Percentiles rank a stretch among this genome's conserved stretches.
Evolutionary conservation across 2,888 invertebrate species (phyloP).

Genomic region (Torymus texanus): DNA sequence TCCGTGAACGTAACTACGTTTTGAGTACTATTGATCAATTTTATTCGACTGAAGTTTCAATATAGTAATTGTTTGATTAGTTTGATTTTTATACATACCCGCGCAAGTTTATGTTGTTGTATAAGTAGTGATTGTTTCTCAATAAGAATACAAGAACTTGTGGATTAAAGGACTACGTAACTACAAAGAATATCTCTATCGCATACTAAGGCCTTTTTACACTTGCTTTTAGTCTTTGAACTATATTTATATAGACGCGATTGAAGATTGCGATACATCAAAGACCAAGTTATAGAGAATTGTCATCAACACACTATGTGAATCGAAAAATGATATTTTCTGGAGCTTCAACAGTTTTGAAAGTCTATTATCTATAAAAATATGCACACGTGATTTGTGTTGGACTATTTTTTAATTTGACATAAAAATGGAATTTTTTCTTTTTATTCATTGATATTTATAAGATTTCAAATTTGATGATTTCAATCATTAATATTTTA

Average conservation of each 20-base stretch:
- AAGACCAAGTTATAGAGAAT: constrained; percentile 6
- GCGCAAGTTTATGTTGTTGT: constrained; percentile 13
- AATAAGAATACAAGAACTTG: constrained; percentile 21
- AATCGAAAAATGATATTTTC: not conserved
- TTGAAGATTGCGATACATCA: constrained; percentile 12
- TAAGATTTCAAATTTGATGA: not conserved
- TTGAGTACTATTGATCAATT: not conserved
- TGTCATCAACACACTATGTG: no score
- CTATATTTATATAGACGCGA: constrained; percentile 8
- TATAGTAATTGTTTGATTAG: no score
- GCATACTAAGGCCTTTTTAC: constrained; percentile 45
- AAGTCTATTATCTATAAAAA: constrained; percentile 16
- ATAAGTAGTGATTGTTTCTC: constrained; percentile 17
- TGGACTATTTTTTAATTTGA: constrained; percentile 12
- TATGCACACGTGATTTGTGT: constrained; percentile 10
- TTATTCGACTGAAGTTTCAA: not conserved
- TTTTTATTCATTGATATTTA: not conserved
- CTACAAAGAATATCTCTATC: constrained; percentile 44
- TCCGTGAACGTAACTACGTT: not conserved
- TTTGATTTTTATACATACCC: constrained; percentile 27
- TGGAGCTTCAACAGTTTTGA: not conserved
- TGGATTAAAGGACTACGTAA: constrained; percentile 16
- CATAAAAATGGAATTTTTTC: constrained; percentile 24
- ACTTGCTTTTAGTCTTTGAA: constrained; percentile 16
- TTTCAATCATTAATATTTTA: not conserved